Evolutionary conservation across 2,888 invertebrate genomes (phyloP), one percentile per base, ranked within the genome.

Genomic region (Adelognathus sp.): DNA sequence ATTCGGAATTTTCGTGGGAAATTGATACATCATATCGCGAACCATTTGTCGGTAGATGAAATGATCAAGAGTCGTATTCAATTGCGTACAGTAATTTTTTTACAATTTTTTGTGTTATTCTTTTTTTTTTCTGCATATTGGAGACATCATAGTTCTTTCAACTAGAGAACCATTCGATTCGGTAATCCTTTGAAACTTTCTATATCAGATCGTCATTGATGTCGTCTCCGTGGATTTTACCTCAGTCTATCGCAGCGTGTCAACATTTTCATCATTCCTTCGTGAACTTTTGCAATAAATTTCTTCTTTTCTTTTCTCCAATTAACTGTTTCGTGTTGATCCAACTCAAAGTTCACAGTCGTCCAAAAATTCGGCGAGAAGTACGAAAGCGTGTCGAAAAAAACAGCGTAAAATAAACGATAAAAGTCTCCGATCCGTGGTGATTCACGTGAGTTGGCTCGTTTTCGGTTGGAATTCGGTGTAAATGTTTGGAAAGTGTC

Each of bases 371-470:
- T 50, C 50, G 33, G 36, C 50, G 33, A 64, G 46, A 64, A 33
- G 52, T 58, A 44, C 24, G 29, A 50, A 50, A 64, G 52, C 71
- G 56, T 50, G 52, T 76, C 71, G 9, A 16, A 44, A 36, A 16
- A 44, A 36, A n/a, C 14, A 21, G 64, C 33, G 44, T 56, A 64
- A 56, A 72, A 44, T 33, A 64, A 56, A 56, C 27, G 9, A 50
- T 56, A 64, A 64, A 72, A 72, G 64, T 72, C 44, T 27, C 11
- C 14, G 9, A 31, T 21, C 29, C 33, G n/a, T 24, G n/a, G 18
- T 64, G 72, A 64, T 72, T 33, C 29, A 29, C 63, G 21, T 7
- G 44, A n/a, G 50, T 24, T 60, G 56, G n/a, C 41, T 41, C 52
- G 31, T 36, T n/a, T n/a, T n/a, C 44, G 39, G 18, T 54, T 56